A percentile compares a stretch with the other conserved stretches of the same genome.
These are phyloP conservation scores for Hestina assimilis DNA, from an alignment of 1,140 invertebrate genomes.

Conservation along the genomic window DNA sequence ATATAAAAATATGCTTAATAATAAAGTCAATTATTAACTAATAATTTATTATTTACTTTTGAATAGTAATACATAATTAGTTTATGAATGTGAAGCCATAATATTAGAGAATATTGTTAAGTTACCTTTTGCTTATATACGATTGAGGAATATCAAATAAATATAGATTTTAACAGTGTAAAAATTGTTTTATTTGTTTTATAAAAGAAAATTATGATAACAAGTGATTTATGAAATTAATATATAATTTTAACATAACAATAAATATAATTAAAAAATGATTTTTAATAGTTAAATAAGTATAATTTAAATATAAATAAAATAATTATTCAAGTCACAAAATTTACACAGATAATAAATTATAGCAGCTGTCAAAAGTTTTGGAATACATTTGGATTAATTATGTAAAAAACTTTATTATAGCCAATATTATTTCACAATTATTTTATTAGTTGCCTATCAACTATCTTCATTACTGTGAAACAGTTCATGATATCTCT, in stretches of 20 bases:
- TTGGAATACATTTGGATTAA: no score
- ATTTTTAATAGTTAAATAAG: conserved; percentile 23
- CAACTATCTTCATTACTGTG: conserved; percentile 34
- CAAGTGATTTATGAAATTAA: conserved; percentile 10
- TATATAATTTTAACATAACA: conserved; percentile 5
- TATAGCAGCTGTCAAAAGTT: no score
- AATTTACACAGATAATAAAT: no score
- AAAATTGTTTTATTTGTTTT: conserved; percentile 43
- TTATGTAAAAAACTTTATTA: not conserved
- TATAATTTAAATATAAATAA: conserved; percentile 15
- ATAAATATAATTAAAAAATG: conserved; percentile 17
- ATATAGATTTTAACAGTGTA: conserved; percentile 37
- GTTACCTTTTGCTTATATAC: conserved; percentile 54
- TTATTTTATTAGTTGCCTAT: not conserved
- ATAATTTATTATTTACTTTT: conserved; percentile 24
- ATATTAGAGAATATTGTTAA: conserved; percentile 58
- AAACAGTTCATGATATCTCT: conserved; percentile 61
- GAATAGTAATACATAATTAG: conserved; percentile 10
- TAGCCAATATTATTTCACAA: not conserved
- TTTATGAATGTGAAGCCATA: conserved; percentile 56
- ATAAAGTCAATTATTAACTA: conserved; percentile 6
- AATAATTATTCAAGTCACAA: not conserved
- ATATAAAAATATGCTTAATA: not conserved
- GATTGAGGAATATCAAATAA: conserved; percentile 41
- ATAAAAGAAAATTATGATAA: conserved; percentile 21